These are phyloP conservation scores for Cephalopholis sonnerati DNA, from an alignment of 2,113 vertebrate genomes.

Conservation along the genomic window DNA sequence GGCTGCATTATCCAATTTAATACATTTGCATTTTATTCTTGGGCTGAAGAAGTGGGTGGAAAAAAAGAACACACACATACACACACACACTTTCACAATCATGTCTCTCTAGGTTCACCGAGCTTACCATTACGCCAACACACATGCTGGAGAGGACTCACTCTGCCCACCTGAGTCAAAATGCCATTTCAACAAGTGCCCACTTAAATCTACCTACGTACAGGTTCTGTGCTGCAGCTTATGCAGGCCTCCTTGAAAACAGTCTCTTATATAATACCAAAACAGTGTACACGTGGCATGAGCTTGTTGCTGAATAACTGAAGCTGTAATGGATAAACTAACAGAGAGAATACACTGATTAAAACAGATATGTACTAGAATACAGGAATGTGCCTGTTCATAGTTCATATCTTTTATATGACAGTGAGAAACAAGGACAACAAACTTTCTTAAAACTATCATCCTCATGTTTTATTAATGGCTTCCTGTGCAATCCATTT, in stretches of 20 bases:
- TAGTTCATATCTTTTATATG: not conserved
- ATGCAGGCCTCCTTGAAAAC: constrained; percentile 35
- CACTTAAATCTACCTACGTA: constrained; percentile 72
- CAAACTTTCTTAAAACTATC: not conserved
- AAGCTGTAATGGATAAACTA: not conserved
- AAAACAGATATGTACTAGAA: not conserved
- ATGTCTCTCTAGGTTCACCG: constrained; percentile 42
- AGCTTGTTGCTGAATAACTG: constrained; percentile 1
- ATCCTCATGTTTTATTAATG: not conserved
- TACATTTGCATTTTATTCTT: constrained; percentile 61
- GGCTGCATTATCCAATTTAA: constrained; percentile 23
- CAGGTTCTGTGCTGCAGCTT: constrained; percentile 46
- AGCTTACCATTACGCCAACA: constrained; percentile 71
- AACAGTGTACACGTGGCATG: not conserved
- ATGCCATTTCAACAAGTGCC: constrained; percentile 72
- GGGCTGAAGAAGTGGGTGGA: constrained; percentile 56
- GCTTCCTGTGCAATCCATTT: not conserved
- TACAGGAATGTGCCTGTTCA: not conserved
- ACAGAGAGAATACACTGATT: not conserved
- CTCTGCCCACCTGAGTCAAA: constrained; percentile 74
- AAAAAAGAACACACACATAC: constrained; percentile 17
- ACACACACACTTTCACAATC: constrained; percentile 15
- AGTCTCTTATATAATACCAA: constrained; percentile 46
- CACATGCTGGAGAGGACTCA: constrained; percentile 67
- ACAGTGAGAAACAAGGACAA: not conserved